phyloP scores from a whole-genome alignment of 2,113 vertebrate species.

The Pungitius pungitius region DNA sequence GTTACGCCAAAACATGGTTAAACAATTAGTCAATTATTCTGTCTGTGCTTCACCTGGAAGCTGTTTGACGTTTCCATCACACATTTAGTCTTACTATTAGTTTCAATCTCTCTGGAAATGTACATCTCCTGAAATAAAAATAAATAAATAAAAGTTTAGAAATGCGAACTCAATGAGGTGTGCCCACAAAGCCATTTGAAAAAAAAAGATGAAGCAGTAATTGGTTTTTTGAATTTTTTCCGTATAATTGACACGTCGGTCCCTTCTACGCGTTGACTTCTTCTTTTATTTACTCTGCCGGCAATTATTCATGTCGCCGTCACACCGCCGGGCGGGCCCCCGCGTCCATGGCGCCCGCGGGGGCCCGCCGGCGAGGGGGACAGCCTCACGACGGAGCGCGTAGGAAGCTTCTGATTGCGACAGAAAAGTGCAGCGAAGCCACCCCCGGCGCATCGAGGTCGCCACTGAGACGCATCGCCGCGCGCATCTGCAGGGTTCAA shows the following conservation, averaged over 20 bases:
- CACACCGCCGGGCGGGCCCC: too few relatives aligned
- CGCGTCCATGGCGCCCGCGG: too few relatives aligned
- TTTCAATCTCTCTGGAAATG: too few relatives aligned
- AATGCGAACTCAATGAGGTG: neutral
- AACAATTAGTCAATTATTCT: too few relatives aligned
- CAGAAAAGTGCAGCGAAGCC: slow-evolving; percentile 86
- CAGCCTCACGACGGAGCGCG: too few relatives aligned
- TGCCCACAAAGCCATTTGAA: neutral
- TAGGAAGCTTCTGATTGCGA: slow-evolving; percentile 88
- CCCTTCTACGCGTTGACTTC: neutral
- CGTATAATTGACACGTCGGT: neutral
- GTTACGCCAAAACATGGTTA: too few relatives aligned
- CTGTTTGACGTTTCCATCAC: too few relatives aligned
- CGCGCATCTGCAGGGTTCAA: neutral
- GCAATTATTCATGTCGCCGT: neutral
- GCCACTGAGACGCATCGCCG: neutral
- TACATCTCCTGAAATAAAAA: too few relatives aligned
- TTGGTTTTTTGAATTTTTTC: neutral
- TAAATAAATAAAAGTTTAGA: too few relatives aligned
- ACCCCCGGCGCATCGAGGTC: slow-evolving; percentile 84
- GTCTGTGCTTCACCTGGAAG: too few relatives aligned
- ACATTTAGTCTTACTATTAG: too few relatives aligned
- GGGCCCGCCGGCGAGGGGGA: too few relatives aligned
- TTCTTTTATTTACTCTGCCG: neutral
- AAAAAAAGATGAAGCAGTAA: neutral